Base-by-base conservation (phyloP, 1,140 invertebrate species). In the Colletes latitarsis region DNA sequence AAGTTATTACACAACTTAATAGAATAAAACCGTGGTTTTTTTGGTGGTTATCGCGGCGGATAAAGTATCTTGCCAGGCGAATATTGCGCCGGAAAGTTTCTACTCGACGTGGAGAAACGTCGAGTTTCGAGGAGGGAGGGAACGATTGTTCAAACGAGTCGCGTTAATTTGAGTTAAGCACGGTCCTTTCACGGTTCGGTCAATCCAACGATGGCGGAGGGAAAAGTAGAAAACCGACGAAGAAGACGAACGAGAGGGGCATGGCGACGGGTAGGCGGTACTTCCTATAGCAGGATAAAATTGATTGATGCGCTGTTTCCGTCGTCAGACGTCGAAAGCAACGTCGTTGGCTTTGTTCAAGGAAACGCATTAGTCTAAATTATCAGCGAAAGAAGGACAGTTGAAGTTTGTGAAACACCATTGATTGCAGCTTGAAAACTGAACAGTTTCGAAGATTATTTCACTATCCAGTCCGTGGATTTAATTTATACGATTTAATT, bases 151-250 rank as follows among this genome's bases (percentile, higher is more conserved):
- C 14, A 53, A 62, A 19, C 58, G 60, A 73, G 52, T 19, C 52
- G 39, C 41, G 69, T 57, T 79, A 73, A 73, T 79, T 73, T n/a
- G 49, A 39, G 21, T 73, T 79, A 73, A 79, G 5, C 60, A 43
- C 8, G 77, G 49, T 55, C n/a, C 43, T 67, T 21, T 49, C 43
- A n/a, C 43, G 19, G 64, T n/a, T 55, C 21, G 41, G 19, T 9
- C 39, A 30, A 6, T 10, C 10, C 0, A 6, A 43, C 12, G n/a
- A 10, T n/a, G 4, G 8, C 4, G 57, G n/a, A 43, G 21, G 21
- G 10, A 68, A 62, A 62, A 63, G 52, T 17, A 9, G 9, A 9
- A 12, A 19, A 14, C 6, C 15, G 19, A 5, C 12, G 15, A 68
- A 17, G 39, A 17, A 17, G 30, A 30, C 30, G 30, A 30, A 30